phyloP scores from a whole-genome alignment of 2,888 invertebrate species.

The Tortricodes alternella region DNA sequence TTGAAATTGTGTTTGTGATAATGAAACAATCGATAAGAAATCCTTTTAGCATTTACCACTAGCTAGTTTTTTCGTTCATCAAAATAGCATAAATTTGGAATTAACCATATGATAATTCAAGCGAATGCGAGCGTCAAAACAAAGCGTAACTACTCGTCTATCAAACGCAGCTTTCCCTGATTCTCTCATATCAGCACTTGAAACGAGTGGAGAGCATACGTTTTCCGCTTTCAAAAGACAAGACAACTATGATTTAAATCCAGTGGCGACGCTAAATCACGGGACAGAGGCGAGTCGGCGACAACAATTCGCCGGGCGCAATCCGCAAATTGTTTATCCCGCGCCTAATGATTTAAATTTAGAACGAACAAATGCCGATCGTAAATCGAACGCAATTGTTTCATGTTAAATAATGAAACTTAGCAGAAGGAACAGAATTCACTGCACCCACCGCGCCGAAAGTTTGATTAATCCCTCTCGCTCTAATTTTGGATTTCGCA shows the following conservation, averaged over 20 bases:
- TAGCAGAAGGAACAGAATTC: conserved; percentile 52
- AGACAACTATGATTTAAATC: conserved; percentile 74
- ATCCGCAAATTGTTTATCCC: conserved; percentile 79
- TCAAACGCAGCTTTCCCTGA: conserved; percentile 55
- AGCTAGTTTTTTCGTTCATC: no score
- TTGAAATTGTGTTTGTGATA: no score
- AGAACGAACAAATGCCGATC: conserved; percentile 77
- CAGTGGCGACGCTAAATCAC: conserved; percentile 71
- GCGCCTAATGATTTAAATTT: conserved; percentile 80
- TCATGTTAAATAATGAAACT: conserved; percentile 70
- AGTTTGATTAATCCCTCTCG: conserved; percentile 65
- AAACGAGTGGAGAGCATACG: conserved; percentile 63
- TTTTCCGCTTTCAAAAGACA: conserved; percentile 57
- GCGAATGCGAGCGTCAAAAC: conserved; percentile 43
- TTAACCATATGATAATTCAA: conserved; percentile 16
- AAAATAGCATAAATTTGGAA: no score
- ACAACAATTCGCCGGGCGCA: conserved; percentile 70
- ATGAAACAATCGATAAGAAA: no score
- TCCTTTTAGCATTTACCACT: no score
- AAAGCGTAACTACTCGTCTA: conserved; percentile 63
- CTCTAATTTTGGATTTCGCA: conserved; percentile 48
- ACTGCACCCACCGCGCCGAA: conserved; percentile 50
- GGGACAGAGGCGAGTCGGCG: conserved; percentile 64
- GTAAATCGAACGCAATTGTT: conserved; percentile 78
- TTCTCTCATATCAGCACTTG: conserved; percentile 50